phyloP scores from a whole-genome alignment of 2,888 invertebrate genomes.

The Lobophora halterata region DNA sequence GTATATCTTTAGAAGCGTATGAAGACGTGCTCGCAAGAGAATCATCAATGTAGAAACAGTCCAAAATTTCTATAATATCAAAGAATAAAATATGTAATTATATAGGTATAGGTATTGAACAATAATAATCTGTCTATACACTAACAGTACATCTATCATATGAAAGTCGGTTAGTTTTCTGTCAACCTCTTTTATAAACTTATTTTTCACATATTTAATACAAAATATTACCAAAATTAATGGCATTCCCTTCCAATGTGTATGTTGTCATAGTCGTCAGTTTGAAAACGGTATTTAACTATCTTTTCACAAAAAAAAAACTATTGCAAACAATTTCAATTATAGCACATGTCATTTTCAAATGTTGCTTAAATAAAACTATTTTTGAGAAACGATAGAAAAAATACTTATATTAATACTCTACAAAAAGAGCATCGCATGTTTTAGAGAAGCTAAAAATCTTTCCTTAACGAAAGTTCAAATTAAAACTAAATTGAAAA shows the following conservation, averaged over 20 bases:
- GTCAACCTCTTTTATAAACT: conserved; percentile 34
- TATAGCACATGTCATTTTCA: no score
- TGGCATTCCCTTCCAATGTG: conserved; percentile 50
- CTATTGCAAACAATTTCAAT: background rate
- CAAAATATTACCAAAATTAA: conserved; percentile 37
- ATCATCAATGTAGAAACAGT: no score
- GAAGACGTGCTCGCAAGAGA: no score
- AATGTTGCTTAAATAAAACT: background rate
- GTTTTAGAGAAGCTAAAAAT: conserved; percentile 20
- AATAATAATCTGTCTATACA: background rate
- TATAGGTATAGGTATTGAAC: no score
- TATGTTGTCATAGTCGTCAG: conserved; percentile 52
- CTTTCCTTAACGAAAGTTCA: conserved; percentile 9
- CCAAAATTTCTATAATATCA: no score
- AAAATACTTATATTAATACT: conserved; percentile 19
- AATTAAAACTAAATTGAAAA: conserved; percentile 17
- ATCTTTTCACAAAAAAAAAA: conserved; percentile 14
- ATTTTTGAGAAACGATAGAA: conserved; percentile 12
- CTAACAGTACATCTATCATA: background rate
- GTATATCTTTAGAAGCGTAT: no score
- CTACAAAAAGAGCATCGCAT: conserved; percentile 26
- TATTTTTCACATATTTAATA: conserved; percentile 39
- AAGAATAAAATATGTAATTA: no score
- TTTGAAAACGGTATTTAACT: conserved; percentile 9
- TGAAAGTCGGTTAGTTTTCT: conserved; percentile 11